These are phyloP conservation scores for Hippocampus zosterae DNA, from an alignment of 2,113 vertebrate species.

Conservation along the genomic window DNA sequence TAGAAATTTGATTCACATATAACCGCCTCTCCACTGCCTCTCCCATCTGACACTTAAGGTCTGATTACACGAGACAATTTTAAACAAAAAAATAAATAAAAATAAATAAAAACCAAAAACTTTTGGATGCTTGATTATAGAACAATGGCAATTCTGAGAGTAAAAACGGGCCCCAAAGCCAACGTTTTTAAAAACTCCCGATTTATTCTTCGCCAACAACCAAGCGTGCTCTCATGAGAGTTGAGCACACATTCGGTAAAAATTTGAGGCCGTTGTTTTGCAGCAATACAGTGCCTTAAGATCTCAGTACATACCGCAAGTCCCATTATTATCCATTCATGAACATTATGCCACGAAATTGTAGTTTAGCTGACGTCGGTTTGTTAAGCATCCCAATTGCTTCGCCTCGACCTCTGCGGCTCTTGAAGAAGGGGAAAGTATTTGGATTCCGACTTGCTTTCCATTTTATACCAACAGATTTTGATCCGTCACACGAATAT, in stretches of 20 bases:
- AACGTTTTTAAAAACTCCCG: neutral
- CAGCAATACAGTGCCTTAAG: too few relatives aligned
- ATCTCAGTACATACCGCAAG: neutral
- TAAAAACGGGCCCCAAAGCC: neutral
- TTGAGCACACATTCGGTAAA: neutral
- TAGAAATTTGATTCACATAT: neutral
- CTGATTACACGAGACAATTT: neutral
- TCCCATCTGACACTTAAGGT: neutral
- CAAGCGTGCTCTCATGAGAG: neutral
- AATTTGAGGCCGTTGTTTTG: neutral
- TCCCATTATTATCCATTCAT: too few relatives aligned
- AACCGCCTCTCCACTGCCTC: neutral
- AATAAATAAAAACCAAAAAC: neutral
- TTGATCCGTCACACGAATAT: neutral
- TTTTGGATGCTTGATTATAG: neutral
- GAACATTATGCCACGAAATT: too few relatives aligned
- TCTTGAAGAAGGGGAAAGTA: too few relatives aligned
- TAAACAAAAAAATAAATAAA: neutral
- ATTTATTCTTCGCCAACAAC: neutral
- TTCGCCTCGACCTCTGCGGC: too few relatives aligned
- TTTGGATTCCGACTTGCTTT: neutral
- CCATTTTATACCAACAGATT: neutral
- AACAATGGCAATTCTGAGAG: neutral
- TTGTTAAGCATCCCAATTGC: neutral
- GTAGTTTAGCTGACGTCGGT: too few relatives aligned